Evolutionary conservation across 2,888 invertebrate genomes (phyloP).

Genomic region (Mimumesa dahlbomi): DNA sequence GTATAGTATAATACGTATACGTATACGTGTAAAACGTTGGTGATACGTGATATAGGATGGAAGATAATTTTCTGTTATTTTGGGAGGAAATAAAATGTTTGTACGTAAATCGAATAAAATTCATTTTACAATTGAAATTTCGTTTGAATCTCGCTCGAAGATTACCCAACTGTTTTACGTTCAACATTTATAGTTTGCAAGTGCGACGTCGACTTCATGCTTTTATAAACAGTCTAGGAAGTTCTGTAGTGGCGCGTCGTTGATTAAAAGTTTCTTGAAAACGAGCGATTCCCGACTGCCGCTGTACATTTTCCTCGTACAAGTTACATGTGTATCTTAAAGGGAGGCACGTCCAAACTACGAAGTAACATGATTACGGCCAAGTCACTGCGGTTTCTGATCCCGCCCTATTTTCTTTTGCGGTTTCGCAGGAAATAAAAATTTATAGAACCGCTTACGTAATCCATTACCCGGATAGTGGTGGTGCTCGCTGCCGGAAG

Average conservation of each 20-base stretch:
- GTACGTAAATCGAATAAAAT: no score
- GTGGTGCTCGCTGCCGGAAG: not conserved
- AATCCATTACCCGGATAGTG: slow-evolving; percentile 23
- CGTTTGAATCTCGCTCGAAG: slow-evolving; percentile 7
- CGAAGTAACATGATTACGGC: slow-evolving; percentile 24
- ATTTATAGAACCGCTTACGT: slow-evolving; percentile 21
- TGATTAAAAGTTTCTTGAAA: slow-evolving; percentile 42
- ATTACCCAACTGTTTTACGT: not conserved
- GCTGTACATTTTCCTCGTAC: slow-evolving; percentile 31
- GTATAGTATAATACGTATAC: no score
- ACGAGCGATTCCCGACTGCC: slow-evolving; percentile 27
- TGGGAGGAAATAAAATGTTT: no score
- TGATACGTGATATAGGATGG: no score
- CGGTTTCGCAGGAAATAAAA: slow-evolving; percentile 24
- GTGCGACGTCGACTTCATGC: slow-evolving; percentile 11
- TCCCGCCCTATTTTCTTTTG: slow-evolving; percentile 2
- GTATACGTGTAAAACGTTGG: no score
- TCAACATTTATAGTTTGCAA: slow-evolving; percentile 22
- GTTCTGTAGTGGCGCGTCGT: slow-evolving; percentile 22
- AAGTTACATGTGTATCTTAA: slow-evolving; percentile 21
- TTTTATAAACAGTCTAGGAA: slow-evolving; percentile 39
- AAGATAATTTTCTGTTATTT: no score
- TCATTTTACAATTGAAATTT: no score
- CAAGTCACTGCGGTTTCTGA: slow-evolving; percentile 14
- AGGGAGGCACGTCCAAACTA: slow-evolving; percentile 3